Base-by-base conservation (phyloP, 2,797 vertebrate species). In the Sebastes reedi region DNA sequence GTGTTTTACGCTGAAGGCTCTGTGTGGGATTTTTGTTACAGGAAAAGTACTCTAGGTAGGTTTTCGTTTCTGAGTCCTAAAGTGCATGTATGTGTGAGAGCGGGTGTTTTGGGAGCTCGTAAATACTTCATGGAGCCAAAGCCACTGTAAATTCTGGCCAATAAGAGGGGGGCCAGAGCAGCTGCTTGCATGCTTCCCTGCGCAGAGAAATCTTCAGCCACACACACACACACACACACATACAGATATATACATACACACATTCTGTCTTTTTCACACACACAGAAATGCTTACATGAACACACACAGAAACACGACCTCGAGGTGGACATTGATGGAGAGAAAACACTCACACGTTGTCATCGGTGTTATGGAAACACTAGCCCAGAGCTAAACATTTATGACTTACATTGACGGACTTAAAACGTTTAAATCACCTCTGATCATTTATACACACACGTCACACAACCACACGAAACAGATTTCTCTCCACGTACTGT, bases 61-160 rank as follows among this genome's bases (percentile, higher is more conserved):
- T 90, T 90, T 90, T 93, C 10, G 36, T 87, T 92, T 89, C 76
- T 72, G 61, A 72, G 78, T 82, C 81, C 88, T 91, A 82, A 93
- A 93, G 81, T 87, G 87, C 86, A 72, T 61, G 89, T 87, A 86
- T 90, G 90, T 90, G 90, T 89, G 90, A 90, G 91, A 94, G 93
- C 75, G 67, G 89, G 88, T 91, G 90, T 92, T 90, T 92, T 94
- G 90, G 92, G 89, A 95, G 88, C 94, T 95, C 91, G 90, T 96
- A 96, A 96, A 96, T 96, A 95, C 94, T 95, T 95, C 90, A 91
- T 91, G 94, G 94, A 95, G 93, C 91, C 92, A 90, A 92, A 92
- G 91, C 92, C 93, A 93, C 94, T 94, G 94, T 96, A 96, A 96
- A 96, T 95, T 94, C 89, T 94, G 89, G 77, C 93, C 90, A 95